phyloP scores from a whole-genome alignment of 2,113 vertebrate species.

The Stictonetta naevosa region DNA sequence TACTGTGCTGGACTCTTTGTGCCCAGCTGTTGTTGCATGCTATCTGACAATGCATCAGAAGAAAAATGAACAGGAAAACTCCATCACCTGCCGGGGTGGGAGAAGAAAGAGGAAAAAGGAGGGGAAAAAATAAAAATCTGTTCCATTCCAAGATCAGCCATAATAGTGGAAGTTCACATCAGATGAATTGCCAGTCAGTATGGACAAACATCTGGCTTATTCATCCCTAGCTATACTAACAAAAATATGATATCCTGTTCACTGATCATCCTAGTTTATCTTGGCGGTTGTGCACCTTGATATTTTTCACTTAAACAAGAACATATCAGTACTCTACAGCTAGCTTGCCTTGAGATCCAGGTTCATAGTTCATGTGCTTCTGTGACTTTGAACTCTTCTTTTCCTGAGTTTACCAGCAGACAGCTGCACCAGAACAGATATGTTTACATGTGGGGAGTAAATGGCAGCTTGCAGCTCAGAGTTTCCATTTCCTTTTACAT shows the following conservation, averaged over 20 bases:
- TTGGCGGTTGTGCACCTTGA: slow-evolving; percentile 4
- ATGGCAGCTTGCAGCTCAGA: slow-evolving; percentile 49
- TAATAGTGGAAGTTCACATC: slow-evolving; percentile 25
- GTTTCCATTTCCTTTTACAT: slow-evolving; percentile 73
- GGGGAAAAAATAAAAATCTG: neutral
- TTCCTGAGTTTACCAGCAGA: slow-evolving; percentile 65
- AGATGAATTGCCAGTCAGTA: slow-evolving; percentile 33
- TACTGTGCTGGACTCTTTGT: neutral
- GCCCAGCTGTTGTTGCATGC: neutral
- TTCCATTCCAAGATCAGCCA: slow-evolving; percentile 29
- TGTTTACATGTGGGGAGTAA: slow-evolving; percentile 68
- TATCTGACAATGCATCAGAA: neutral
- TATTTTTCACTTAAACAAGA: slow-evolving; percentile 48
- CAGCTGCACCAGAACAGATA: slow-evolving; percentile 59
- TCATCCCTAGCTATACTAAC: slow-evolving; percentile 46
- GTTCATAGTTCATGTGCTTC: slow-evolving; percentile 59
- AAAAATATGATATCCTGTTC: slow-evolving; percentile 41
- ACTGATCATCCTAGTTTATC: slow-evolving; percentile 57
- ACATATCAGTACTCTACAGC: slow-evolving; percentile 25
- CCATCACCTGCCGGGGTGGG: neutral
- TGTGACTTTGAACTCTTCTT: slow-evolving; percentile 68
- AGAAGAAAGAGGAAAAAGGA: accelerated
- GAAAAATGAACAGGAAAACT: slow-evolving; percentile 31
- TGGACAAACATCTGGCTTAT: slow-evolving; percentile 55
- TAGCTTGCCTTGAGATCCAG: slow-evolving; percentile 40